Base-by-base conservation (phyloP, 2,113 vertebrate genomes). In the Pyrgilauda ruficollis region DNA sequence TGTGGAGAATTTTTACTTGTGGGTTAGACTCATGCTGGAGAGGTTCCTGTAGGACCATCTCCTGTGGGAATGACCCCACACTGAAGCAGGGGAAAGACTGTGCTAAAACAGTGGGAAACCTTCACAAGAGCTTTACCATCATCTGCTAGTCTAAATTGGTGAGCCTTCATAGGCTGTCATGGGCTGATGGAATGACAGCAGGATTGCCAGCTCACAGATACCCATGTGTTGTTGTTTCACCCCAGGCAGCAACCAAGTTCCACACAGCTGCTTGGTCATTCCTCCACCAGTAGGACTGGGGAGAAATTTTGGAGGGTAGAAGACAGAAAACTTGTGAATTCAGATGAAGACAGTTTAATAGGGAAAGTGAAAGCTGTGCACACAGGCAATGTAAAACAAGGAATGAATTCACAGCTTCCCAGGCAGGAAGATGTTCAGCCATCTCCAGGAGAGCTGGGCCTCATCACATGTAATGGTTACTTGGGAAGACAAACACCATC, bases 51-150 rank as follows among this genome's bases (percentile, higher is more conserved):
- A 28, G 14, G 22, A 44, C 12, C 10, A 14, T 43, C 2, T 73
- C 11, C 22, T 0, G 0, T 16, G 10, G 15, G 18, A 66, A 4
- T 5, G 4, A 58, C 7, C 10, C 3, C 22, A 16, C 6, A 22
- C 1, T 11, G 37, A 30, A 44, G 11, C 2, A 4, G 14, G 14
- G 26, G 7, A 13, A 49, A 15, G 10, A 27, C 12, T 69, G 15
- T 59, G 8, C 8, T 63, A 4, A 20, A 11, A 7, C 28, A n/a
- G 19, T 16, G 10, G 7, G 58, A 86, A 53, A 22, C 43, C 20
- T 72, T 72, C 43, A 31, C 15, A 41, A 31, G 8, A 63, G 7
- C 39, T 80, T 31, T 31, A 55, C 0, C 2, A 55, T 18, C 28
- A 41, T 20, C 6, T 41, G 23, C 2, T 27, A 21, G 6, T n/a